phyloP scores from a whole-genome alignment of 2,888 invertebrate species.

The Eupithecia tripunctaria region DNA sequence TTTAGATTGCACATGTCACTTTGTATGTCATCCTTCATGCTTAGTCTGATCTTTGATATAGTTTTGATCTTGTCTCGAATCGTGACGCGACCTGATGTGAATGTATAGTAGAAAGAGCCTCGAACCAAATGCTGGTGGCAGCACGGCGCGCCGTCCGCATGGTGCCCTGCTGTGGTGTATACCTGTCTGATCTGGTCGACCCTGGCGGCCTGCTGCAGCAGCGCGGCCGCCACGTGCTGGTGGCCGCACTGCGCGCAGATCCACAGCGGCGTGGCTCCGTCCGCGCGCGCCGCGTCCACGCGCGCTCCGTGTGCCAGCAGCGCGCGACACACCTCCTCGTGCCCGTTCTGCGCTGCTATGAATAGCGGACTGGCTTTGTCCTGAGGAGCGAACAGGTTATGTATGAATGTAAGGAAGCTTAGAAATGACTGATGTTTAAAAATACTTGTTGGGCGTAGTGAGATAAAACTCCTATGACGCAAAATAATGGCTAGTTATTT shows the following conservation, averaged over 20 bases:
- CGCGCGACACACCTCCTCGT: constrained; percentile 90
- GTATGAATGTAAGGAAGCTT: neutral
- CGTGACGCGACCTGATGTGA: too few species aligned
- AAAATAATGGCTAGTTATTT: too few species aligned
- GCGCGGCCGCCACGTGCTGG: constrained; percentile 89
- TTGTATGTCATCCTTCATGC: too few species aligned
- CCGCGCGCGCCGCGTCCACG: constrained; percentile 89
- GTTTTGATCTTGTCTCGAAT: too few species aligned
- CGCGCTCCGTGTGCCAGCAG: constrained; percentile 90
- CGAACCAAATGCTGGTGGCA: constrained; percentile 92
- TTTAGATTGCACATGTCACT: too few species aligned
- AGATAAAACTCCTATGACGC: neutral
- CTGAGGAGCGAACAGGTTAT: constrained; percentile 78
- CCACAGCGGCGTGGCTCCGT: constrained; percentile 96
- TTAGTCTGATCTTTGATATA: too few species aligned
- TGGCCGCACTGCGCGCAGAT: constrained; percentile 98
- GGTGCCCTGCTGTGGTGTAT: neutral
- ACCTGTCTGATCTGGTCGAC: constrained; percentile 93
- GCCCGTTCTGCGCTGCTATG: constrained; percentile 97
- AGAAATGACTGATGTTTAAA: neutral
- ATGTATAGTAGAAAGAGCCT: too few species aligned
- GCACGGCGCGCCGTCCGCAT: constrained; percentile 95
- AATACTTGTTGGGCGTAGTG: neutral
- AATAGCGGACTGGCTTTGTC: constrained; percentile 96
- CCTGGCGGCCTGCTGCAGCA: constrained; percentile 91